phyloP scores from a whole-genome alignment of 2,113 vertebrate genomes.

The Oxygymnocypris stewartii region DNA sequence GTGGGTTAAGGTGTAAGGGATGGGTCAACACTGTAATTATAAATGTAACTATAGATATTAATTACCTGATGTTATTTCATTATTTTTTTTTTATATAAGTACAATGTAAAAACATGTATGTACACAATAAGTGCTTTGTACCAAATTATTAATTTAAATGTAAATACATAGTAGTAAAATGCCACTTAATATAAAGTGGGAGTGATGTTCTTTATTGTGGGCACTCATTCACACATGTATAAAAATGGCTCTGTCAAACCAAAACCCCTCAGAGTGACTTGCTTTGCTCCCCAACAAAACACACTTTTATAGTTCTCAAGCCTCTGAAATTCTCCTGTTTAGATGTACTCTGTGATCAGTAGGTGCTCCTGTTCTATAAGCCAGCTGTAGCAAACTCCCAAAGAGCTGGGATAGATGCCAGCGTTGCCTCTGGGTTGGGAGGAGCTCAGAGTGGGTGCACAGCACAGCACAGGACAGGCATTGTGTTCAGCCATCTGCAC shows the following conservation, averaged over 20 bases:
- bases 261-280: neutral
- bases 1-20: too few species aligned
- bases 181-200: too few species aligned
- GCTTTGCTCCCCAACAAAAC: neutral
- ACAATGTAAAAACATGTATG: too few species aligned
- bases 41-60: too few species aligned
- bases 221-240: neutral
- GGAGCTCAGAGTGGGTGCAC: conserved; percentile 36
- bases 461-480: conserved; percentile 49
- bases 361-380: conserved; percentile 33
- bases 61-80: too few species aligned
- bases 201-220: neutral
- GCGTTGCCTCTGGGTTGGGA: conserved; percentile 44
- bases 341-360: conserved; percentile 38
- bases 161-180: too few species aligned
- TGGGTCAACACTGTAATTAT: too few species aligned
- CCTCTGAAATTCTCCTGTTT: neutral
- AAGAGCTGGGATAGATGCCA: conserved; percentile 45
- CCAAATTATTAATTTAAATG: too few species aligned
- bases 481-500: conserved; percentile 58
- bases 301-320: conserved; percentile 4
- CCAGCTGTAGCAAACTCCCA: conserved; percentile 46
- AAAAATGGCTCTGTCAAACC: neutral
- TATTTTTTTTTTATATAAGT: too few species aligned
- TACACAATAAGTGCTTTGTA: too few species aligned